Conservation (phyloP, 2,797 vertebrate species). For the Gobionotothen gibberifrons region DNA sequence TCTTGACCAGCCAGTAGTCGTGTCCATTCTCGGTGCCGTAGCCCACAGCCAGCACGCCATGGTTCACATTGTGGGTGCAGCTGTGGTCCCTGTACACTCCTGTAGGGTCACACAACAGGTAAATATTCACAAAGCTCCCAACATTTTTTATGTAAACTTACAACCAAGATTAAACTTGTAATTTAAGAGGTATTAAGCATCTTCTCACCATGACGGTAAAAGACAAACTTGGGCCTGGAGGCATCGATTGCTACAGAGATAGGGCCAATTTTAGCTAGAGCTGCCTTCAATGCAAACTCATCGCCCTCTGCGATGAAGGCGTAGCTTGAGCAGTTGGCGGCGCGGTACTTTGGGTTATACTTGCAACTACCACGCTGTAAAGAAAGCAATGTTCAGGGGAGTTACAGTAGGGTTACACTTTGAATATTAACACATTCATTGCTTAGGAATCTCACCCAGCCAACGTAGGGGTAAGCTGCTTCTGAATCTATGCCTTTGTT, state of each 20-base stretch:
- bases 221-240: constrained; percentile 79
- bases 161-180: accelerated
- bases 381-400: accelerated
- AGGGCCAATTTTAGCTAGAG: constrained; percentile 83
- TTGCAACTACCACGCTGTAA: constrained; percentile 71
- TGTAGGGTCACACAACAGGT: constrained; percentile 16
- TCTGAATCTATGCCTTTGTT: constrained; percentile 75
- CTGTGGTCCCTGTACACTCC: constrained; percentile 73
- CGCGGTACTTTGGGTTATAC: constrained; percentile 75
- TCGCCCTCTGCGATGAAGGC: constrained; percentile 69
- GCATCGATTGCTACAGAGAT: constrained; percentile 88
- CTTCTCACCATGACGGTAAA: constrained; percentile 84
- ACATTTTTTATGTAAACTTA: too few species aligned
- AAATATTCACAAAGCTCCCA: neutral
- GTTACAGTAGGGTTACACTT: too few species aligned
- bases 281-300: constrained; percentile 79
- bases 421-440: neutral
- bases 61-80: constrained; percentile 68
- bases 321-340: constrained; percentile 85
- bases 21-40: constrained; percentile 64
- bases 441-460: constrained; percentile 30
- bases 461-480: constrained; percentile 62
- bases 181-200: neutral
- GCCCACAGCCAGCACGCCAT: constrained; percentile 72
- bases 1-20: constrained; percentile 81